Evolutionary conservation across 2,113 vertebrate species (phyloP).

Genomic region (Rhynchomys soricoides): DNA sequence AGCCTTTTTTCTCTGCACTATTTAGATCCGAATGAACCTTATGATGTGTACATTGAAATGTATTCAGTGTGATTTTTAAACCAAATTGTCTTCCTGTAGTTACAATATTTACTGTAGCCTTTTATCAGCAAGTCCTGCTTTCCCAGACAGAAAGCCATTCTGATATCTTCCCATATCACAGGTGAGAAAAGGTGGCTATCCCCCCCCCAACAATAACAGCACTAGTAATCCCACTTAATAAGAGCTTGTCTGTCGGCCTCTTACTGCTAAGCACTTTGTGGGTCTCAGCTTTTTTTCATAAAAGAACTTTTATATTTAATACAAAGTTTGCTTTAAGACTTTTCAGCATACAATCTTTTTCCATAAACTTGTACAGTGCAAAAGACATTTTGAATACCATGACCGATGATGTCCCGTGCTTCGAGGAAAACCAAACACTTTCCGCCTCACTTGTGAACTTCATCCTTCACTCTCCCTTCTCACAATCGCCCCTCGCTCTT

Average conservation of each 20-base stretch:
- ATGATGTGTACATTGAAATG: conserved; percentile 92
- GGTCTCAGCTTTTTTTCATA: conserved; percentile 90
- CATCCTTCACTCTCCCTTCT: conserved; percentile 70
- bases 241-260: conserved; percentile 86
- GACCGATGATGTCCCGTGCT: conserved; percentile 78
- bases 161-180: conserved; percentile 82
- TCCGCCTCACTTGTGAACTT: conserved; percentile 68
- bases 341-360: conserved; percentile 89
- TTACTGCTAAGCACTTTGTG: conserved; percentile 91
- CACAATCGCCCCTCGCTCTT: conserved; percentile 50
- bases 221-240: conserved; percentile 81
- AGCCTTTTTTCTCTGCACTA: conserved; percentile 92
- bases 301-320: conserved; percentile 91
- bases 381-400: conserved; percentile 87
- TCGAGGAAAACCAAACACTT: conserved; percentile 77
- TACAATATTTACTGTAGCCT: conserved; percentile 92
- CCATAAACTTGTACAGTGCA: conserved; percentile 89
- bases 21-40: conserved; percentile 93
- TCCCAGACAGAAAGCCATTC: conserved; percentile 90
- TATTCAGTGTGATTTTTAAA: conserved; percentile 95
- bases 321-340: conserved; percentile 89
- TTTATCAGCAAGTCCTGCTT: conserved; percentile 89
- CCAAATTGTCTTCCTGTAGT: conserved; percentile 96
- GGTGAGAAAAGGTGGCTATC: conserved; percentile 83
- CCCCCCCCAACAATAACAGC: conserved; percentile 88